Evolutionary conservation across 2,113 vertebrate genomes (phyloP).

Genomic region (Sinosuthora webbiana): DNA sequence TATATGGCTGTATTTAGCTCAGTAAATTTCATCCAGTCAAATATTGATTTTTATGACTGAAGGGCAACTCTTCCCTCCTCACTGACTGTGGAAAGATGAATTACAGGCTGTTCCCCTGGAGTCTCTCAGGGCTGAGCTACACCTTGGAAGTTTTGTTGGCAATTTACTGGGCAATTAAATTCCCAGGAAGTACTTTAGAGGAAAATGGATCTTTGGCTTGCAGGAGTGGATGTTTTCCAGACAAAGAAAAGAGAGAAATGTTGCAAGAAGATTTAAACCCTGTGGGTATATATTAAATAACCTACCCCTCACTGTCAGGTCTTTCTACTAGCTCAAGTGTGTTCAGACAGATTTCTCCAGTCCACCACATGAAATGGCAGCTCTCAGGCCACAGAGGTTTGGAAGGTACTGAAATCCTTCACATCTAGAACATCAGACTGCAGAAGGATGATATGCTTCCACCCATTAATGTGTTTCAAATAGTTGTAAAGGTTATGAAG

Average conservation of each 20-base stretch:
- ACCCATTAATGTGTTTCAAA: background rate
- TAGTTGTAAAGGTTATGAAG: background rate
- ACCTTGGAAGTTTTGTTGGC: constrained; percentile 1
- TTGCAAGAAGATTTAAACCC: background rate
- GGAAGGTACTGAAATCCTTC: background rate
- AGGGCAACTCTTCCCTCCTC: background rate
- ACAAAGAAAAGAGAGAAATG: background rate
- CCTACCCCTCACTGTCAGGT: background rate
- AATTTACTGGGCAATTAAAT: constrained; percentile 23
- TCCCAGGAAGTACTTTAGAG: constrained; percentile 35
- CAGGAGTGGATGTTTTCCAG: constrained; percentile 11
- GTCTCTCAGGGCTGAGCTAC: background rate
- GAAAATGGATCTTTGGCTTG: background rate
- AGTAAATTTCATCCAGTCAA: background rate
- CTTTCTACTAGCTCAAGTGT: background rate
- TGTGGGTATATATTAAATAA: background rate
- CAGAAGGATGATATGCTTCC: background rate
- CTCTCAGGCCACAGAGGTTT: background rate
- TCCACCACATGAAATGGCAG: background rate
- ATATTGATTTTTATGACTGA: background rate
- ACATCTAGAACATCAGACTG: background rate
- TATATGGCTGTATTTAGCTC: background rate
- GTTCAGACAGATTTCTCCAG: background rate
- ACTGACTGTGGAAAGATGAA: background rate
- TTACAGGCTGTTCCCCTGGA: background rate